Base-by-base conservation (phyloP, 2,797 vertebrate species). In the Naso thynnoides region DNA sequence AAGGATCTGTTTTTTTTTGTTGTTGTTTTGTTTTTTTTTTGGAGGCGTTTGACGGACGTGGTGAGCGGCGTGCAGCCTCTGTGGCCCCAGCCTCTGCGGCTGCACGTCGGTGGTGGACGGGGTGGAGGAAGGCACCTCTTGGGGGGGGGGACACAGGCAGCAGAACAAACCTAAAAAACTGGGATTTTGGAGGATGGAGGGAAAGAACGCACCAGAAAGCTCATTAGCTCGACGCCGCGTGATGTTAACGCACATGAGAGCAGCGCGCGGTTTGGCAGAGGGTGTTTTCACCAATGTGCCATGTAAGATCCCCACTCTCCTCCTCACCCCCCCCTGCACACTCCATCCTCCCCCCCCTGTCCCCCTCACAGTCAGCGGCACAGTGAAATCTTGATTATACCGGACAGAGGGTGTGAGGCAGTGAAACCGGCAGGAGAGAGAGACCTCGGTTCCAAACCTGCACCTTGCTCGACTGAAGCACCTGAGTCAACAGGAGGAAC, bases 381-480 rank as follows among this genome's bases (percentile, higher is more conserved):
- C 41, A 16, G 1, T 66, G 21, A 71, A 19, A 62, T 65, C 77
- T 70, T 11, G 62, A 3, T 18, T 64, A 24, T 64, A 29, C 39
- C 18, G 55, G 57, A 44, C 31, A 49, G 7, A 49, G 10, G 57
- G 41, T 31, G 56, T 53, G 6, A 27, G 23, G 24, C 21, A 27
- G 21, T 9, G 27, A 49, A 47, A 26, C 44, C 50, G 15, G 60
- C 26, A 26, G 11, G 27, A 49, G 54, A 23, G 27, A 26, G 6
- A 72, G n/a, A n/a, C n/a, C n/a, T 53, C 60, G 59, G 48, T 13
- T 70, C 67, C 65, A 65, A 64, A 83, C 82, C 79, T 64, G 83
- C 83, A 60, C 81, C 73, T 80, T 81, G 77, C 52, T 52, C 68
- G 62, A 57, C 74, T 45, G 73, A 82, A 77, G 81, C 60, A 91